Conservation (phyloP, 2,797 vertebrate genomes). For the Harpagifer antarcticus region DNA sequence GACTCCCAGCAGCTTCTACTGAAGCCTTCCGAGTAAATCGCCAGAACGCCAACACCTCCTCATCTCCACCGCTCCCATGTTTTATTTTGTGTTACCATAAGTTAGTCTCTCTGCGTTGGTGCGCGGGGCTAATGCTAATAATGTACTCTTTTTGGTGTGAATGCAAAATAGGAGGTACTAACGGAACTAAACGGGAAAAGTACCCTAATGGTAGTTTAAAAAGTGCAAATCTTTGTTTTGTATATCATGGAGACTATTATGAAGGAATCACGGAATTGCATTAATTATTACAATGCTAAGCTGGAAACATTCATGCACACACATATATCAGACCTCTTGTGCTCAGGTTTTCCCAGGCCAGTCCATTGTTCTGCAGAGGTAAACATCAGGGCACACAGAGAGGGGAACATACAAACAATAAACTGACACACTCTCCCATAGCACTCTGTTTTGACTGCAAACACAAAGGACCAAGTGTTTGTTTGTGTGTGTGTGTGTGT, state of each 20-base stretch:
- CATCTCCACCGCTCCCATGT: too few species aligned
- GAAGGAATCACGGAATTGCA: constrained; percentile 30
- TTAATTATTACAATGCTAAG: constrained; percentile 30
- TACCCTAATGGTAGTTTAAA: too few species aligned
- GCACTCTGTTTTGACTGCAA: constrained; percentile 77
- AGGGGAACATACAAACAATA: constrained; percentile 72
- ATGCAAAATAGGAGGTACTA: too few species aligned
- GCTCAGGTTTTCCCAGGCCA: constrained; percentile 63
- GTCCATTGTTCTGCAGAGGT: constrained; percentile 74
- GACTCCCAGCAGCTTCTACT: too few species aligned
- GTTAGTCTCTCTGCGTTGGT: too few species aligned
- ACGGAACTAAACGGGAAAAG: too few species aligned
- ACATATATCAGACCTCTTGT: constrained; percentile 32
- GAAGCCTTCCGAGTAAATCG: too few species aligned
- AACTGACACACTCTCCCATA: constrained; percentile 69
- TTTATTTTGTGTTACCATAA: too few species aligned
- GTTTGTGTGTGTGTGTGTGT: constrained; percentile 37
- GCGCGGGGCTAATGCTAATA: too few species aligned
- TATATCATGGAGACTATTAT: constrained; percentile 3
- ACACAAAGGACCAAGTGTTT: constrained; percentile 60
- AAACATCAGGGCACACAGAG: constrained; percentile 69
- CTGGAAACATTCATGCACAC: neutral
- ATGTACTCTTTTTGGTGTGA: too few species aligned
- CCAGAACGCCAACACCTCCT: too few species aligned
- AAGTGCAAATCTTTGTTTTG: constrained; percentile 5